Percentiles rank a stretch among this genome's conserved stretches.
phyloP scores from a whole-genome alignment of 2,888 invertebrate genomes.

The Argynnis bischoffii region DNA sequence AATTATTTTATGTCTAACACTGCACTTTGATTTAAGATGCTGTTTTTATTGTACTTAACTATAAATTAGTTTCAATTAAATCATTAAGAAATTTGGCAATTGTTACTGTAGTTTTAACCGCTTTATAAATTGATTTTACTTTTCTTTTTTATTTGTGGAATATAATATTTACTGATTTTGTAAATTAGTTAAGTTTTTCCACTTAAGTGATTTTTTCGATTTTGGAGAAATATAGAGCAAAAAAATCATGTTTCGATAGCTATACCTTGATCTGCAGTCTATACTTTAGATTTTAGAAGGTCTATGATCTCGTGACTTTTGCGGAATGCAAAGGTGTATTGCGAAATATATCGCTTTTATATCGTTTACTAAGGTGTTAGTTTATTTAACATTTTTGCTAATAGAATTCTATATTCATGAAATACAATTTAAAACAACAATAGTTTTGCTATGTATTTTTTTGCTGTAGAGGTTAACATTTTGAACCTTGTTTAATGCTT shows the following conservation, averaged over 20 bases:
- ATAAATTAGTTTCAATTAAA: conserved; percentile 18
- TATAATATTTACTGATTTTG: no score
- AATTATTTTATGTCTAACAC: conserved; percentile 22
- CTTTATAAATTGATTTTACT: neutral
- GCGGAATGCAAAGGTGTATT: neutral
- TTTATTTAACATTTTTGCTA: neutral
- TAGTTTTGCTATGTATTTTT: no score
- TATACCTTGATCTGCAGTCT: no score
- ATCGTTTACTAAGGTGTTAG: conserved; percentile 47
- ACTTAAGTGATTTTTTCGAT: no score
- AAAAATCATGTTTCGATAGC: no score
- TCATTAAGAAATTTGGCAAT: conserved; percentile 8
- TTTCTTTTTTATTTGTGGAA: neutral
- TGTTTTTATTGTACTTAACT: conserved; percentile 29
- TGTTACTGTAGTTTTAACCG: neutral
- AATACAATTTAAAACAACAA: no score
- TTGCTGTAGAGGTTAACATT: no score
- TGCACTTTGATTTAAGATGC: conserved; percentile 29
- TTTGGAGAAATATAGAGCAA: no score
- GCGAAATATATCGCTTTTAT: conserved; percentile 51
- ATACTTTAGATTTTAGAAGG: neutral
- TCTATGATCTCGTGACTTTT: conserved; percentile 13
- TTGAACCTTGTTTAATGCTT: no score
- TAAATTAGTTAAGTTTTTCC: no score
- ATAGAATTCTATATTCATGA: neutral